Evolutionary conservation across 2,113 vertebrate genomes (phyloP).

Genomic region (Rhinichthys klamathensis): DNA sequence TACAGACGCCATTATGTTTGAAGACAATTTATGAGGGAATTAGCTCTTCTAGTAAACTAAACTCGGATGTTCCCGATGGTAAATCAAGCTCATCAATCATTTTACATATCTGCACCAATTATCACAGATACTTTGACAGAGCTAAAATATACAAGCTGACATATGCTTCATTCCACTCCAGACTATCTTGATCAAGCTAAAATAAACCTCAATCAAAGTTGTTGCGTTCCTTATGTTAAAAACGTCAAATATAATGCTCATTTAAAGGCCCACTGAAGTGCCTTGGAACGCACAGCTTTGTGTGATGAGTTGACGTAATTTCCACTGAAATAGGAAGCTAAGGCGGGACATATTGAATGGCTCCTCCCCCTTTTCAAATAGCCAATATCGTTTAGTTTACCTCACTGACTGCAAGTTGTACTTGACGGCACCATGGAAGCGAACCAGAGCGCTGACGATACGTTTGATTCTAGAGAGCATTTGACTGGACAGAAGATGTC

Average conservation of each 20-base stretch:
- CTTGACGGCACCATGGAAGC: too few relatives aligned
- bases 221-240: conserved; percentile 5
- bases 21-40: conserved; percentile 43
- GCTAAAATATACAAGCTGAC: conserved; percentile 10
- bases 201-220: conserved; percentile 9
- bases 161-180: not conserved
- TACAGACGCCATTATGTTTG: conserved; percentile 30
- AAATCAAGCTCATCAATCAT: conserved; percentile 35
- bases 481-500: too few relatives aligned
- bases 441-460: too few relatives aligned
- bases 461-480: too few relatives aligned
- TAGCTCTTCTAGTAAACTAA: conserved; percentile 28
- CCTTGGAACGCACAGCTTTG: too few relatives aligned
- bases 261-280: not conserved
- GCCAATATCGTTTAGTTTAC: too few relatives aligned
- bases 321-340: too few relatives aligned
- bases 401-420: too few relatives aligned
- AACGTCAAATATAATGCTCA: not conserved
- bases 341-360: too few relatives aligned
- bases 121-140: conserved; percentile 16
- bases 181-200: not conserved
- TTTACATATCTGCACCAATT: conserved; percentile 40
- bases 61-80: conserved; percentile 32
- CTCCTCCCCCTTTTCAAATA: too few relatives aligned
- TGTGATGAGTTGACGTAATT: too few relatives aligned